Evolutionary conservation across 2,888 invertebrate genomes (phyloP).

Genomic region (Microctonus brassicae): DNA sequence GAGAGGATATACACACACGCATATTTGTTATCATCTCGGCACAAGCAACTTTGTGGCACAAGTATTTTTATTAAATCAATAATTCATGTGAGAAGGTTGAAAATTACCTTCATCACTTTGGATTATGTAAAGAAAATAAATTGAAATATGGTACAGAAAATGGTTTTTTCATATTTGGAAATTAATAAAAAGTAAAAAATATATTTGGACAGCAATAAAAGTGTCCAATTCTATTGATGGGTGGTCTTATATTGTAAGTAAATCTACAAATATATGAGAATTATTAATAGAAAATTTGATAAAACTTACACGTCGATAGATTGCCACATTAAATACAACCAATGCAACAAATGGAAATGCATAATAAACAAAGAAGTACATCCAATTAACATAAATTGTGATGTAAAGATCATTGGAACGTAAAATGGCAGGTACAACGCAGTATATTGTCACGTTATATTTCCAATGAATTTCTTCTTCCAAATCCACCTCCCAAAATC

Average conservation of each 20-base stretch:
- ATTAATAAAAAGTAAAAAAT: no score
- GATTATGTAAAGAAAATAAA: not conserved
- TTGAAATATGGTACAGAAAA: not conserved
- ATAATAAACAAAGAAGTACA: conserved; percentile 95
- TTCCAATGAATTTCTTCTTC: conserved; percentile 65
- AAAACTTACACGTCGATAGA: conserved; percentile 84
- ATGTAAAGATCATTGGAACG: conserved; percentile 82
- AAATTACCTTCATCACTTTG: not conserved
- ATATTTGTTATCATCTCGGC: not conserved
- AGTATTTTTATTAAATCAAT: not conserved
- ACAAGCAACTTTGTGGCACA: not conserved
- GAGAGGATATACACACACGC: no score
- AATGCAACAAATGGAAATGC: conserved; percentile 91
- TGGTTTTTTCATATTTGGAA: no score
- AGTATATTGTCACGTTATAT: conserved; percentile 77
- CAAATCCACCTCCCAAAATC: conserved; percentile 79
- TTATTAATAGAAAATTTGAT: not conserved
- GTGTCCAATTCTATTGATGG: no score
- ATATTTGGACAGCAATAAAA: no score
- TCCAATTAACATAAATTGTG: conserved; percentile 92
- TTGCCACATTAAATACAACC: conserved; percentile 90
- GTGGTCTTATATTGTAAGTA: no score
- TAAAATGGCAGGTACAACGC: conserved; percentile 78
- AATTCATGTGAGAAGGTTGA: not conserved
- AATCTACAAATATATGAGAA: not conserved